A percentile compares a stretch with the other conserved stretches of the same genome.
These are phyloP conservation scores for Drosophila mulleri DNA, from an alignment of 2,888 invertebrate species.

Conservation along the genomic window DNA sequence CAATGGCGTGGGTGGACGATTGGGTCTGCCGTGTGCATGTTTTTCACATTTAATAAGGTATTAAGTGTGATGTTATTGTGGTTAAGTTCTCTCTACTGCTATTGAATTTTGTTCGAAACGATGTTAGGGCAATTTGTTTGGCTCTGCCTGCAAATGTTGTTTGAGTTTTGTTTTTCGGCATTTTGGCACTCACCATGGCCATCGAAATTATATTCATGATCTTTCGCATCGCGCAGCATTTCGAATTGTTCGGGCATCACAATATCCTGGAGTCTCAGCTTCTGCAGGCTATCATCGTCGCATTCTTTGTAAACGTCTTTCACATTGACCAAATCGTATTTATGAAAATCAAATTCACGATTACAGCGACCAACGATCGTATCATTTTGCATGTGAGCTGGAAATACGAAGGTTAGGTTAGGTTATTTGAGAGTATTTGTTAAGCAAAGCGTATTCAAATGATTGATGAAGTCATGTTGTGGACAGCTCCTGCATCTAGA, in stretches of 20 bases:
- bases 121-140: conserved; percentile 63
- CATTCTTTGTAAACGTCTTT: conserved; percentile 61
- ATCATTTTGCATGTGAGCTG: conserved; percentile 83
- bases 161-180: conserved; percentile 1
- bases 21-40: conserved; percentile 59
- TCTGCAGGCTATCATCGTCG: conserved; percentile 66
- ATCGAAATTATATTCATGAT: conserved; percentile 80
- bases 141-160: conserved; percentile 54
- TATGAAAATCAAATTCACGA: conserved; percentile 80
- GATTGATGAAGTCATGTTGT: too few relatives aligned
- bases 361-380: conserved; percentile 81
- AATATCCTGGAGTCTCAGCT: conserved; percentile 73
- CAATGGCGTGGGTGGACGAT: neutral
- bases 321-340: conserved; percentile 69
- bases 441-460: too few relatives aligned
- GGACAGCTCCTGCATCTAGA: neutral
- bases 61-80: conserved; percentile 79
- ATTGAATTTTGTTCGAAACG: conserved; percentile 71
- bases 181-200: conserved; percentile 61
- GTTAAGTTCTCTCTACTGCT: conserved; percentile 53
- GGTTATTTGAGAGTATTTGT: neutral
- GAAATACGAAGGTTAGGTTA: neutral
- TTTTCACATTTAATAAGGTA: conserved; percentile 79
- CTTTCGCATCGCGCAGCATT: conserved; percentile 76
- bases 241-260: conserved; percentile 81